These are phyloP conservation scores for Platygyra sinensis DNA, from an alignment of 64 coral and sea anemone genomes.

Conservation along the genomic window DNA sequence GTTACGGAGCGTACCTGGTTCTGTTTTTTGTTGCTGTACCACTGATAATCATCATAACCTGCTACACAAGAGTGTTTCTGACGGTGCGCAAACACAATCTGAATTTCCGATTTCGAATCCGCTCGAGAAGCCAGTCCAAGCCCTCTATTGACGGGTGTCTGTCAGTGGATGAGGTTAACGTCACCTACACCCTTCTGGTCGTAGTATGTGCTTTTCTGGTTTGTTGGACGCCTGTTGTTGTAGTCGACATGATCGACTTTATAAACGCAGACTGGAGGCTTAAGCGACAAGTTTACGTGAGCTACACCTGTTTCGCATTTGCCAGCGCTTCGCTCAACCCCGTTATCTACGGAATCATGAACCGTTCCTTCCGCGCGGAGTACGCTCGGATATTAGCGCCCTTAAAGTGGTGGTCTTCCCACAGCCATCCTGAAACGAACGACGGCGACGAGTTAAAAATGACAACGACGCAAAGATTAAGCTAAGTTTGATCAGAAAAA, in stretches of 20 bases:
- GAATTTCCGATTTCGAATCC: neutral
- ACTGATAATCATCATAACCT: conserved; percentile 34
- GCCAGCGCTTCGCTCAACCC: conserved; percentile 49
- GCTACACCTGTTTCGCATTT: conserved; percentile 47
- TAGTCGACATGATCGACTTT: conserved; percentile 44
- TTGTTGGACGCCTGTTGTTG: conserved; percentile 55
- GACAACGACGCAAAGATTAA: neutral
- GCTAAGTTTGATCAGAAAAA: too few relatives aligned
- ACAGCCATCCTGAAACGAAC: neutral
- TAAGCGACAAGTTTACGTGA: conserved; percentile 17
- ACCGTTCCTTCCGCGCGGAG: conserved; percentile 40
- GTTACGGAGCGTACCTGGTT: conserved; percentile 41
- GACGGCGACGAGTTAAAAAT: neutral
- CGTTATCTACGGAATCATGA: conserved; percentile 44
- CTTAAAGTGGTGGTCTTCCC: neutral
- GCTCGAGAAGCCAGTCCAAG: neutral
- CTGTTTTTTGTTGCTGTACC: conserved; percentile 43
- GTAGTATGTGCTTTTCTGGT: conserved; percentile 40
- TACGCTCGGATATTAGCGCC: conserved; percentile 28
- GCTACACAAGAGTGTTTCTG: conserved; percentile 47
- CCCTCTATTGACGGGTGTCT: neutral
- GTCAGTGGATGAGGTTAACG: conserved; percentile 25
- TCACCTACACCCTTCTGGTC: conserved; percentile 19
- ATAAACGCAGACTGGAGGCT: conserved; percentile 34
- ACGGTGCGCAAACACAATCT: conserved; percentile 37